These are phyloP conservation scores for Barypeithes pellucidus DNA, from an alignment of 2,888 invertebrate genomes.

Conservation along the genomic window DNA sequence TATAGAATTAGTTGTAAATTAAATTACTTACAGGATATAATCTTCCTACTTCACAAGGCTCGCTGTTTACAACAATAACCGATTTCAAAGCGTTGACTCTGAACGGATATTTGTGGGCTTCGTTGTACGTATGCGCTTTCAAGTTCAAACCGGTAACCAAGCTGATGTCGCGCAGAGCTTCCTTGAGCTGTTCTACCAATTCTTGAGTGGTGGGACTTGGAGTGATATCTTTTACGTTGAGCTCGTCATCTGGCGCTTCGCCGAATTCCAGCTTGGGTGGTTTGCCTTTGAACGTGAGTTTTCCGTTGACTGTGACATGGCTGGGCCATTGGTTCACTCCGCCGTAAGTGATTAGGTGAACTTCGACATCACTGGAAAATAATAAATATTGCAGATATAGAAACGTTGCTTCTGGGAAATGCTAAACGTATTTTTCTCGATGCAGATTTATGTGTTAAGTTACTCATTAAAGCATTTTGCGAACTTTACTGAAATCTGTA, in stretches of 20 bases:
- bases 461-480: no score
- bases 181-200: constrained; percentile 58
- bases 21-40: constrained; percentile 74
- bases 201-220: neutral
- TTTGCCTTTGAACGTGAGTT: constrained; percentile 72
- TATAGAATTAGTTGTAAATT: no score
- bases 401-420: no score
- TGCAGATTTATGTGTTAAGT: no score
- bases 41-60: constrained; percentile 74
- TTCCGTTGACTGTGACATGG: constrained; percentile 73
- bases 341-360: constrained; percentile 76
- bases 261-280: constrained; percentile 68
- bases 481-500: no score
- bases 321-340: constrained; percentile 74
- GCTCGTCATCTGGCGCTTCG: constrained; percentile 40
- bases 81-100: constrained; percentile 84
- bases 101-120: constrained; percentile 81
- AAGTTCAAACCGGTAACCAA: constrained; percentile 62
- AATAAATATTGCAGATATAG: constrained; percentile 23
- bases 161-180: constrained; percentile 63
- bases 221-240: constrained; percentile 20
- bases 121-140: constrained; percentile 74
- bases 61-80: constrained; percentile 79
- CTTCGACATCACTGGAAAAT: constrained; percentile 73
- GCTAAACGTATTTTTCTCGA: no score